These are phyloP conservation scores for Cephus nigrinus DNA, from an alignment of 2,888 invertebrate species.

Conservation along the genomic window DNA sequence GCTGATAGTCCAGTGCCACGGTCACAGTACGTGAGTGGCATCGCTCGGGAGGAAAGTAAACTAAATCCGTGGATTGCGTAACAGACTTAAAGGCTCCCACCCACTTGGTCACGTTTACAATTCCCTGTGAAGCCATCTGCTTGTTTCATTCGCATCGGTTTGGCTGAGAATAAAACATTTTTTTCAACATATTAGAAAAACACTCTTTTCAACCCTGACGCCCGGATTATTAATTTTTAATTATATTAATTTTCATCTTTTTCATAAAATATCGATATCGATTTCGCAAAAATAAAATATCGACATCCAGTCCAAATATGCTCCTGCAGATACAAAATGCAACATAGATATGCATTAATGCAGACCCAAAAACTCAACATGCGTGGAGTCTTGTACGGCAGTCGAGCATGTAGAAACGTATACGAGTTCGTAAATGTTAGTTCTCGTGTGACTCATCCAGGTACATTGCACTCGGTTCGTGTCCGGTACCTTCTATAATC, in stretches of 20 bases:
- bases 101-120: neutral
- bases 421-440: conserved; percentile 34
- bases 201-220: conserved; percentile 15
- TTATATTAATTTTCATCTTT: too few relatives aligned
- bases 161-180: neutral
- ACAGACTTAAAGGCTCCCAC: conserved; percentile 17
- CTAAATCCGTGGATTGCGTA: conserved; percentile 58
- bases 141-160: neutral
- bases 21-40: conserved; percentile 59
- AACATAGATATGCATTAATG: neutral
- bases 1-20: conserved; percentile 61
- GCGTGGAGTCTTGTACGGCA: too few relatives aligned
- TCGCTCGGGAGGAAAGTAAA: conserved; percentile 56
- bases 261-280: neutral
- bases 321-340: neutral
- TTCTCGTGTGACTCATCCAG: conserved; percentile 54
- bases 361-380: neutral
- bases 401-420: neutral
- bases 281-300: neutral
- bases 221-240: neutral
- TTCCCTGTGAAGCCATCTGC: neutral
- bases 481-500: conserved; percentile 34
- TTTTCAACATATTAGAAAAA: neutral
- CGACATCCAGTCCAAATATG: neutral
- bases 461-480: conserved; percentile 58